Evolutionary conservation across 1,140 invertebrate species (phyloP), one percentile per base, ranked within the genome.

Genomic region (Eumaeus atala): DNA sequence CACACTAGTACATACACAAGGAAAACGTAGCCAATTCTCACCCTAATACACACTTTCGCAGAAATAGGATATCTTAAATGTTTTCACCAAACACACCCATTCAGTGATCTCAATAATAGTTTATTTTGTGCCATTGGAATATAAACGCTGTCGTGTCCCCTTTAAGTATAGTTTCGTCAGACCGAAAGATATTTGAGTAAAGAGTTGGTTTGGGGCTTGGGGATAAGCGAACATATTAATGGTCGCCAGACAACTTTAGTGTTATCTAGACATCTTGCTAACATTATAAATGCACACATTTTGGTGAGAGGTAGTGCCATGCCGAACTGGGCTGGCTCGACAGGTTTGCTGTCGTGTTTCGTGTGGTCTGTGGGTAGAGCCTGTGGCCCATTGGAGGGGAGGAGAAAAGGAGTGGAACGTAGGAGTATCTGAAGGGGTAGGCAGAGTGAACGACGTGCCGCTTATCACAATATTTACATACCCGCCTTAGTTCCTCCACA

Each of bases 111-210:
- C 18, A 12, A 21, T 40, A 38, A 42, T 34, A 28, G 21, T 21
- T 40, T 33, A 9, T 53, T 40, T 17, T 2, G 21, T 38, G 51
- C 54, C 56, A 58, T 64, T 59, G 58, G 55, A 70, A 66, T 62
- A 28, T 34, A 34, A 62, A 66, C 61, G 44, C 54, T 74, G 57
- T 65, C 59, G 44, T 62, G 21, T 56, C 59, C 36, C 36, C 7
- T 52, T 68, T 64, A 58, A 61, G 62, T 66, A 42, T 59, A 48
- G 48, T 67, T 74, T 74, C 61, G 51, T 48, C 52, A 35, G 49
- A 50, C 55, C 53, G 34, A 59, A 66, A 47, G 28, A 56, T 61
- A 21, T 47, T 51, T 47, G 17, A 58, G 49, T 52, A 67, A 72
- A 61, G 58, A 67, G 68, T 71, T 63, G 12, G 34, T 12, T 44